Conservation (phyloP, 2,113 vertebrate species). For the Dromiciops gliroides region DNA sequence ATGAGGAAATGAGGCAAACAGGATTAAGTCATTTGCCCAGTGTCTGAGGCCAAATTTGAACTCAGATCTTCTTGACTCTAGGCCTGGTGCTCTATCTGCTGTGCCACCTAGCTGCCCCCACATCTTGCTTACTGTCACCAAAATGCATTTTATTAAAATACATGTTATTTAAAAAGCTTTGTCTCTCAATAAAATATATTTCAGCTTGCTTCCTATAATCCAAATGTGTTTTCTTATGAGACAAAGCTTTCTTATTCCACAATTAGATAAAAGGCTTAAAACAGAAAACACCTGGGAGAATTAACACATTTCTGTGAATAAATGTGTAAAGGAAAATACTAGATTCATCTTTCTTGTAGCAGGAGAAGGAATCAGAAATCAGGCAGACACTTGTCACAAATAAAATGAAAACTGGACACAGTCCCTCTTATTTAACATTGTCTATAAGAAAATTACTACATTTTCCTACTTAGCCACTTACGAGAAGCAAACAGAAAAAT, state of each 20-base stretch:
- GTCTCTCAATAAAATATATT: too few relatives aligned
- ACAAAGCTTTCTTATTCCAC: neutral
- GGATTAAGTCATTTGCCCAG: too few relatives aligned
- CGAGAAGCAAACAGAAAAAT: neutral
- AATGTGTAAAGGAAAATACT: neutral
- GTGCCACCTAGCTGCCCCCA: too few relatives aligned
- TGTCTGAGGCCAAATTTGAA: too few relatives aligned
- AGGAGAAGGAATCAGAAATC: neutral
- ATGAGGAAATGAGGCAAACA: too few relatives aligned
- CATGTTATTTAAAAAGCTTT: too few relatives aligned
- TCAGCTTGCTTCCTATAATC: neutral
- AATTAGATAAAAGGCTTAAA: neutral
- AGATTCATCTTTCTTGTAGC: constrained; percentile 15
- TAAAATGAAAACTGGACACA: neutral
- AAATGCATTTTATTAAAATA: too few relatives aligned
- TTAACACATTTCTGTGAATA: neutral
- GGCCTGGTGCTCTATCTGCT: too few relatives aligned
- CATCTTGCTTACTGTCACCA: too few relatives aligned
- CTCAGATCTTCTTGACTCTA: too few relatives aligned
- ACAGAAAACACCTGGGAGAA: neutral
- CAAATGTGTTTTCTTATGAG: neutral
- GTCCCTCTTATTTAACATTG: neutral
- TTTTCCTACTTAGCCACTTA: neutral
- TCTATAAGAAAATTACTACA: neutral
- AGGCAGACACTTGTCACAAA: neutral